These are phyloP conservation scores for Caenorhabditis macrosperma DNA, from an alignment of 2,888 invertebrate species.

Conservation along the genomic window DNA sequence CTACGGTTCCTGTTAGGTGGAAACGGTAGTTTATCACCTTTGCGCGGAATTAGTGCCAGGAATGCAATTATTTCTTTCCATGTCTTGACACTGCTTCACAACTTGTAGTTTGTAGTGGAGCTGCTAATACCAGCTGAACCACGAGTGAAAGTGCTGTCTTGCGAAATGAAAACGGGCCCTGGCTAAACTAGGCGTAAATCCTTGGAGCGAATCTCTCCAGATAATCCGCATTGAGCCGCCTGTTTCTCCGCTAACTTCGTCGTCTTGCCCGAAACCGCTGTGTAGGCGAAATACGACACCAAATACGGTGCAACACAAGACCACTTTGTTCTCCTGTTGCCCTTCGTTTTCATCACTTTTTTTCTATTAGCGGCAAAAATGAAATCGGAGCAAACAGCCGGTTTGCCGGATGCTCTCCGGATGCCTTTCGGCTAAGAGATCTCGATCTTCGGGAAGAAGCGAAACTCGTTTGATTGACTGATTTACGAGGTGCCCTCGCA, in stretches of 20 bases:
- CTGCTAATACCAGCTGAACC: too few relatives aligned
- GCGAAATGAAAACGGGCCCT: not conserved
- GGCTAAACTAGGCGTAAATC: not conserved
- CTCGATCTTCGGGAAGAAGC: not conserved
- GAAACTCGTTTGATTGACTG: slow-evolving; percentile 33
- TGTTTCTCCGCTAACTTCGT: not conserved
- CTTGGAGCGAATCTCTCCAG: not conserved
- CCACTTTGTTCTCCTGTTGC: not conserved
- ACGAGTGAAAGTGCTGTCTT: too few relatives aligned
- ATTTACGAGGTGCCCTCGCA: slow-evolving; percentile 51
- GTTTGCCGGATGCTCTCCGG: not conserved
- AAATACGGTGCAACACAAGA: slow-evolving; percentile 45
- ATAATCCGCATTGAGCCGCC: slow-evolving; percentile 30
- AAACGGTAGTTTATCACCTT: slow-evolving; percentile 9
- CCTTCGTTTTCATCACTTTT: slow-evolving; percentile 22
- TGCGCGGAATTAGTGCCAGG: too few relatives aligned
- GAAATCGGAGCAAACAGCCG: not conserved
- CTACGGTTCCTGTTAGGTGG: not conserved
- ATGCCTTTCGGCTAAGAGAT: not conserved
- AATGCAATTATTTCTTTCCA: too few relatives aligned
- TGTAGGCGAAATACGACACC: slow-evolving; percentile 23
- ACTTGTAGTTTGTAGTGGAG: not conserved
- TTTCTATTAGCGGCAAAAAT: not conserved
- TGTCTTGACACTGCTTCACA: not conserved
- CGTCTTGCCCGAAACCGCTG: not conserved